Conservation (phyloP, 2,797 vertebrate genomes). For the Bradypodion pumilum region DNA sequence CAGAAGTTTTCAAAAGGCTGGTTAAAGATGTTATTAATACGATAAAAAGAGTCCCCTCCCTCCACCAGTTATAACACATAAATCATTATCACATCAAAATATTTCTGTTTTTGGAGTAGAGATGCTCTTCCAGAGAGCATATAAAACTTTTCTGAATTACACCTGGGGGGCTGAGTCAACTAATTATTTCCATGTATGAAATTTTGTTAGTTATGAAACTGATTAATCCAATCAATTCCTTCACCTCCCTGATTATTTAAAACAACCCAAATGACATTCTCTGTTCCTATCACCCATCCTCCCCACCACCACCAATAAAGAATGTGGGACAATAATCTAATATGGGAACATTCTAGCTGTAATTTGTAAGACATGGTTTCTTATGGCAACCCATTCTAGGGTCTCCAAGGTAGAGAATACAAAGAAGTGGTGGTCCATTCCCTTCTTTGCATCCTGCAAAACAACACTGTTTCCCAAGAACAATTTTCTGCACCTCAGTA, state of each 20-base stretch:
- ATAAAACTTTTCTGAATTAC: constrained; percentile 54
- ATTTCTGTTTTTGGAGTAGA: constrained; percentile 43
- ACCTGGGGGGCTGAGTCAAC: constrained; percentile 53
- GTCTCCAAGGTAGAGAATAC: too few species aligned
- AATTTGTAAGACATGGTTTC: too few species aligned
- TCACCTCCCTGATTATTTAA: constrained; percentile 42
- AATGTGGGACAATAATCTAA: too few species aligned
- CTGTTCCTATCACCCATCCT: constrained; percentile 39
- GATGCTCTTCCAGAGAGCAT: constrained; percentile 48
- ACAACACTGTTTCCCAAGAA: too few species aligned
- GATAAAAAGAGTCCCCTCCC: constrained; percentile 60
- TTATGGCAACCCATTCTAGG: too few species aligned
- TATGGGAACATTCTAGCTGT: too few species aligned
- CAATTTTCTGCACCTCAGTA: too few species aligned
- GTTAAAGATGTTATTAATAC: constrained; percentile 67
- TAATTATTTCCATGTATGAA: constrained; percentile 63
- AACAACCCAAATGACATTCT: constrained; percentile 62
- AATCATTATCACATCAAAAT: constrained; percentile 63
- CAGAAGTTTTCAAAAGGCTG: constrained; percentile 57
- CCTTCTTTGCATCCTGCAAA: too few species aligned
- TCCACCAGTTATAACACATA: constrained; percentile 64
- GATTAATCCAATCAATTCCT: constrained; percentile 67
- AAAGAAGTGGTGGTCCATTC: too few species aligned
- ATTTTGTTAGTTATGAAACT: constrained; percentile 69
- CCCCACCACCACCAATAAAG: too few species aligned